Base-by-base conservation (phyloP, 2,797 vertebrate genomes). In the Vireo griseus region DNA sequence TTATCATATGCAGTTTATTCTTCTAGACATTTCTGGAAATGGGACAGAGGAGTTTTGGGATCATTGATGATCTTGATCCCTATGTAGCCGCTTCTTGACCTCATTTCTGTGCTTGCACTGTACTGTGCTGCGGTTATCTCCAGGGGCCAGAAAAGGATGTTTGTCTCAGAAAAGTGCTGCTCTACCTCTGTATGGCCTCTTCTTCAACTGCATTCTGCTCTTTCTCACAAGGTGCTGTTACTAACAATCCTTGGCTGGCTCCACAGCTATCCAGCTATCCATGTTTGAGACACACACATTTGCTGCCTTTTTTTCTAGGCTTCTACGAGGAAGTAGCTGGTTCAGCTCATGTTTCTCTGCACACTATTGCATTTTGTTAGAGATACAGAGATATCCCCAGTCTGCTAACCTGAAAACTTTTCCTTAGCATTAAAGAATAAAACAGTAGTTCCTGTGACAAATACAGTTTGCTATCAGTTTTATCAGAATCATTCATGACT, bases 121-220 rank as follows among this genome's bases (percentile, higher is more conserved):
- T 29, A 6, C 35, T 29, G 19, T 47, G 13, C 25, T 47, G 31
- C 14, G 11, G 13, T 40, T 28, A 33, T 45, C 40, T 76, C 25
- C 33, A 47, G 25, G 40, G 58, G 25, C 40, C 39, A 61, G 47
- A 68, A 40, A 47, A 24, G 9, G 24, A 61, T 24, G 2, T 54
- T 68, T 69, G 13, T 40, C 63, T 40, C 29, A 40, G 20, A 33
- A 54, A 33, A 54, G 11, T 17, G 25, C 55, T 54, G 29, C 13
- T 6, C 25, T 54, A 3, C 24, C 29, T 52, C 24, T 0, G 0
- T 6, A 13, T 29, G 39, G 15, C 2, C 10, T 13, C 22, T 61
- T 47, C 20, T 25, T 37, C 63, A 40, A 13, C 6, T 20, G 20
- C 13, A 40, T 40, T 24, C 47, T 35, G 16, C 5, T 76, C 33